Evolutionary conservation across 2,797 vertebrate species (phyloP).

Genomic region (Pangasius mekongensis): DNA sequence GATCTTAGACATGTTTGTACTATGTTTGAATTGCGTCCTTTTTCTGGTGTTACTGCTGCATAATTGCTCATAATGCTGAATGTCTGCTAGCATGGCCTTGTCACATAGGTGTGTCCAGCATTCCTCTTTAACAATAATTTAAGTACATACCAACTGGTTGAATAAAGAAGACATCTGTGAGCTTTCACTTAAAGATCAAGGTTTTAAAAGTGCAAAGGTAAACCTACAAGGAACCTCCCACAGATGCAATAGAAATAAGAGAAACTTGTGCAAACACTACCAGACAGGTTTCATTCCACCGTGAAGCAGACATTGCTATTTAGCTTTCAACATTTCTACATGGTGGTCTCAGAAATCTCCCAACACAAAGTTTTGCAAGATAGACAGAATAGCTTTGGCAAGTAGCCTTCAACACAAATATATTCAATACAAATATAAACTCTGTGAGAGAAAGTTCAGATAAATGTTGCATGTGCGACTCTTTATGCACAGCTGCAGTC

Average conservation of each 20-base stretch:
- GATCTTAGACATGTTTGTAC: conserved; percentile 8
- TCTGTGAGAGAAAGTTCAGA: not conserved
- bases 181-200: conserved; percentile 3
- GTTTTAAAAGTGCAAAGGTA: conserved; percentile 28
- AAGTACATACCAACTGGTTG: conserved; percentile 16
- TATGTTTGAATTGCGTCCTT: conserved; percentile 28
- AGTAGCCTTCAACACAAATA: not conserved
- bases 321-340: conserved; percentile 15
- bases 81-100: conserved; percentile 35
- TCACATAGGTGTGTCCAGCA: conserved; percentile 46
- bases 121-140: conserved; percentile 43
- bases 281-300: conserved; percentile 25
- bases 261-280: conserved; percentile 27
- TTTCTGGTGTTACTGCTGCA: conserved; percentile 32
- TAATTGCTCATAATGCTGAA: conserved; percentile 31
- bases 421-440: conserved; percentile 1
- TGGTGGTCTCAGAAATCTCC: not conserved
- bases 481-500: conserved; percentile 27
- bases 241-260: not conserved
- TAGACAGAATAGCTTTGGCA: not conserved
- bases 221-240: conserved; percentile 24
- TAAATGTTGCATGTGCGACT: conserved; percentile 2
- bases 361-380: not conserved
- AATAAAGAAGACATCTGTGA: conserved; percentile 25
- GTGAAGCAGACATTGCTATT: not conserved